Evolutionary conservation across 2,888 invertebrate species (phyloP).

Genomic region (Drosophila macrospina): DNA sequence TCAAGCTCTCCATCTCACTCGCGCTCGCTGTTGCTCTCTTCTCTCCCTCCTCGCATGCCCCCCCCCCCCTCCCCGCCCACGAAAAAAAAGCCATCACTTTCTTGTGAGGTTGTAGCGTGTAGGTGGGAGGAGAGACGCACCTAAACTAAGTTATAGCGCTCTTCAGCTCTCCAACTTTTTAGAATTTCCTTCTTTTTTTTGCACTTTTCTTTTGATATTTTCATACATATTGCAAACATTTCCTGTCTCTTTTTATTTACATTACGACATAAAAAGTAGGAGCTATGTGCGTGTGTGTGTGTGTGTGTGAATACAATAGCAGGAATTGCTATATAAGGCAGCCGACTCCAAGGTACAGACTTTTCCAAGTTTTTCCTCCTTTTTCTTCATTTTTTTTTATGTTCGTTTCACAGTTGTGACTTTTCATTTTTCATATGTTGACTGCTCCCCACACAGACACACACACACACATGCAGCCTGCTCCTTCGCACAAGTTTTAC

Average conservation of each 20-base stretch:
- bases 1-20: conserved; percentile 10
- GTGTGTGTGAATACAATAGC: conserved; percentile 56
- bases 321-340: conserved; percentile 49
- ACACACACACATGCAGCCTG: conserved; percentile 19
- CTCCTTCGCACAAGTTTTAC: conserved; percentile 29
- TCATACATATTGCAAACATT: conserved; percentile 70
- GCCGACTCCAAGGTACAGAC: conserved; percentile 11
- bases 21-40: conserved; percentile 19
- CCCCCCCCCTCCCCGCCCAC: too few relatives aligned
- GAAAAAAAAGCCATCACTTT: conserved; percentile 25
- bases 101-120: conserved; percentile 8
- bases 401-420: conserved; percentile 63
- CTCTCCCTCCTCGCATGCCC: too few relatives aligned
- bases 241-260: conserved; percentile 82
- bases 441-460: conserved; percentile 53
- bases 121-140: conserved; percentile 16
- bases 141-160: conserved; percentile 57
- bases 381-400: conserved; percentile 8
- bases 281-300: conserved; percentile 42
- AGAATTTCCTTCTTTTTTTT: conserved; percentile 30
- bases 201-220: conserved; percentile 33
- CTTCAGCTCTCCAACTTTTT: conserved; percentile 4
- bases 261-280: conserved; percentile 69
- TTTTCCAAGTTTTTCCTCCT: conserved; percentile 38
- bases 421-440: conserved; percentile 81